Conservation (phyloP, 2,888 invertebrate species). For the Drosophila greeni region DNA sequence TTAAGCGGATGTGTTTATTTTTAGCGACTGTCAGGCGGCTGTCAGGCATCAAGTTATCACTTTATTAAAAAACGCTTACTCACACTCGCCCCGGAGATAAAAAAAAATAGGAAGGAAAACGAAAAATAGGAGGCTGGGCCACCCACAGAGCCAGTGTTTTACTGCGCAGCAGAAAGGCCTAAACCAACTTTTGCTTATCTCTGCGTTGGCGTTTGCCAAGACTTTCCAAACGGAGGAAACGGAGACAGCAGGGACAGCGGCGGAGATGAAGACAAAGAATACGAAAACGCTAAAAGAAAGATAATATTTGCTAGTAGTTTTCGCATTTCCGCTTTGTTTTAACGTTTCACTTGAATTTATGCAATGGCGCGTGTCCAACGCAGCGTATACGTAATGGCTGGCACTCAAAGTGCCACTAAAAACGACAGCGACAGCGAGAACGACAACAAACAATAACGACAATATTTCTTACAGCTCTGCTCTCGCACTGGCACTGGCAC, state of each 20-base stretch:
- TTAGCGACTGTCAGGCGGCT: conserved; percentile 56
- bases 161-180: conserved; percentile 56
- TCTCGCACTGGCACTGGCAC: conserved; percentile 7
- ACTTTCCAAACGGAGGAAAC: conserved; percentile 14
- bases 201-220: conserved; percentile 45
- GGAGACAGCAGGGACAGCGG: conserved; percentile 8
- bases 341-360: conserved; percentile 75
- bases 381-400: conserved; percentile 68
- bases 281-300: conserved; percentile 46
- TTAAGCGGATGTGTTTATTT: conserved; percentile 61
- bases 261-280: conserved; percentile 39
- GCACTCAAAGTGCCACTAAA: conserved; percentile 67
- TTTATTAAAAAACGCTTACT: conserved; percentile 72
- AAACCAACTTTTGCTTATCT: conserved; percentile 69
- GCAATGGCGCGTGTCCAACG: conserved; percentile 75
- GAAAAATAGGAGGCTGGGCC: conserved; percentile 23
- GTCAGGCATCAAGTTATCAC: conserved; percentile 71
- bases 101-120: background rate
- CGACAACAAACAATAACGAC: conserved; percentile 60
- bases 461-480: conserved; percentile 61
- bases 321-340: conserved; percentile 73
- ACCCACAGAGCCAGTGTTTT: conserved; percentile 43
- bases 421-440: conserved; percentile 48
- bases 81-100: conserved; percentile 46
- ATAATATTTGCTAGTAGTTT: conserved; percentile 61